Conservation (phyloP, 2,888 invertebrate species). For the Leptopilina drosophilae region DNA sequence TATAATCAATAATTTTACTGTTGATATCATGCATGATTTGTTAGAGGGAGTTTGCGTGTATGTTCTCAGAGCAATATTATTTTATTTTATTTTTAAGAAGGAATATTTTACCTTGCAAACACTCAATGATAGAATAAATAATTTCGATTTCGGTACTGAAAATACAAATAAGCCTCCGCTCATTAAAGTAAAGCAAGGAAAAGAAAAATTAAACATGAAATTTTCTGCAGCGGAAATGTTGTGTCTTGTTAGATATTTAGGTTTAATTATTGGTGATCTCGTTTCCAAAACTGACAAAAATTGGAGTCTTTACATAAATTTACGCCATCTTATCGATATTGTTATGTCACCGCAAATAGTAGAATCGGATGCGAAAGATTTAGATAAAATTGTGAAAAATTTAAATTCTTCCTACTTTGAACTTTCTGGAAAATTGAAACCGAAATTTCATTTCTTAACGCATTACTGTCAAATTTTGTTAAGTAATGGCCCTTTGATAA, state of each 20-base stretch:
- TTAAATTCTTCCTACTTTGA: neutral
- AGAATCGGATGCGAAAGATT: neutral
- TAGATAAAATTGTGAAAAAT: neutral
- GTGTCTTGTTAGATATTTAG: conserved; percentile 3
- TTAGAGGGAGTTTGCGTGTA: conserved; percentile 47
- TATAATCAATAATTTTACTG: conserved; percentile 43
- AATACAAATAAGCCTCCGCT: conserved; percentile 37
- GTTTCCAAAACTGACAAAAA: conserved; percentile 26
- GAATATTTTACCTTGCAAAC: conserved; percentile 44
- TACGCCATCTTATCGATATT: conserved; percentile 14
- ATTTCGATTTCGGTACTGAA: conserved; percentile 37
- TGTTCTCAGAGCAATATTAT: conserved; percentile 23
- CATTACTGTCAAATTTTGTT: neutral
- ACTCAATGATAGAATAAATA: conserved; percentile 40
- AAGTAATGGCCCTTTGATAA: conserved; percentile 2
- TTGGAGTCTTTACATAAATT: conserved; percentile 34
- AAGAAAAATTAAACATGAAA: conserved; percentile 36
- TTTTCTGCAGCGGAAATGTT: conserved; percentile 30
- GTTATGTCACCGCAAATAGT: neutral
- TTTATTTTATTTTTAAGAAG: conserved; percentile 42
- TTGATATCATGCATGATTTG: conserved; percentile 49
- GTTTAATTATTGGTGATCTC: conserved; percentile 38
- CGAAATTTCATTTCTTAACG: conserved; percentile 1
- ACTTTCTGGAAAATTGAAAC: neutral
- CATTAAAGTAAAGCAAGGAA: conserved; percentile 18